Evolutionary conservation across 2,113 vertebrate genomes (phyloP).

Genomic region (Otis tarda): DNA sequence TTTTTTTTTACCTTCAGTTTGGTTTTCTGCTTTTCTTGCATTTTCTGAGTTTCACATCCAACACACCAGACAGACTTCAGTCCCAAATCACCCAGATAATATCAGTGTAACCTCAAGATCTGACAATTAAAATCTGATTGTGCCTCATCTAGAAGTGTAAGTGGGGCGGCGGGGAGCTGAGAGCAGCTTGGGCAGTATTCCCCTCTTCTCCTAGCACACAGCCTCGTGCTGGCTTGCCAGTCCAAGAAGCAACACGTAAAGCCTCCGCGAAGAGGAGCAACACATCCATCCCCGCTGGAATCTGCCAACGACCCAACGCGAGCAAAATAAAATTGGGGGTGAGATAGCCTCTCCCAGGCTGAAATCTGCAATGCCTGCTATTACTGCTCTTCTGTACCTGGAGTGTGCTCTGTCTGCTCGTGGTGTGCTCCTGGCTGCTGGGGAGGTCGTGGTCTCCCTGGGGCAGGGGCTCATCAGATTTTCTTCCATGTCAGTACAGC

Average conservation of each 20-base stretch:
- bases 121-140: neutral
- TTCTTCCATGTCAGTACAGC: neutral
- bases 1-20: slow-evolving; percentile 2
- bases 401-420: neutral
- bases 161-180: neutral
- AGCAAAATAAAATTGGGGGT: neutral
- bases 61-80: neutral
- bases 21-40: neutral
- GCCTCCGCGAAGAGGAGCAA: neutral
- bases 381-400: neutral
- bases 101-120: neutral
- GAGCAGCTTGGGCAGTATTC: neutral
- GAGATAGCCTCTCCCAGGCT: neutral
- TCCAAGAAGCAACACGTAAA: neutral
- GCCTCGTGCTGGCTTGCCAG: neutral
- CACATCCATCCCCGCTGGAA: neutral
- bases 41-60: neutral
- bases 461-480: neutral
- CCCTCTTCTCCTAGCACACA: neutral
- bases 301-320: neutral
- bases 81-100: neutral
- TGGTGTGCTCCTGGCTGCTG: neutral
- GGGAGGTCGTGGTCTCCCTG: neutral
- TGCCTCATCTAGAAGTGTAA: neutral
- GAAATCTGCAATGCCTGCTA: neutral